Conservation (phyloP, 2,113 vertebrate species). For the Bufo gargarizans region DNA sequence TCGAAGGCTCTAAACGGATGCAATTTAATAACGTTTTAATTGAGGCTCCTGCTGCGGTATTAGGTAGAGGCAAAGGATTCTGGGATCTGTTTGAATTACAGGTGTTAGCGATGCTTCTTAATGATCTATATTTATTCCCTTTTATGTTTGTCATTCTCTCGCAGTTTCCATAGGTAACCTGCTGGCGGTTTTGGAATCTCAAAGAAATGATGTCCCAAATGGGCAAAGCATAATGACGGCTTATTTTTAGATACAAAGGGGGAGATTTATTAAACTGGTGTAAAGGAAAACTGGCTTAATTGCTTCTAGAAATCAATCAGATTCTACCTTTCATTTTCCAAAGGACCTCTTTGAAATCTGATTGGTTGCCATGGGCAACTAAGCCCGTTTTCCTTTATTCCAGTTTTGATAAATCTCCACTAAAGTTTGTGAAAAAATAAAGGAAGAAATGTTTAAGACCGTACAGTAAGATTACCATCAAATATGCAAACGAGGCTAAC, state of each 20-base stretch:
- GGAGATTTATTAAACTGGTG: too few species aligned
- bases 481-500: not conserved
- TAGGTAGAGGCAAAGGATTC: not conserved
- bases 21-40: slow-evolving; percentile 18
- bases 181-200: not conserved
- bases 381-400: too few species aligned
- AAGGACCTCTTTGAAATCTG: too few species aligned
- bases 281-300: too few species aligned
- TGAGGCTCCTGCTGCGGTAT: not conserved
- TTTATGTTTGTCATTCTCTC: not conserved
- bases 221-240: not conserved
- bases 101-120: slow-evolving; percentile 10
- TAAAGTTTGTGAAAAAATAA: not conserved
- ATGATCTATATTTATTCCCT: slow-evolving; percentile 32
- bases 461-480: not conserved
- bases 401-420: too few species aligned
- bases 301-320: too few species aligned
- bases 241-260: not conserved
- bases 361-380: too few species aligned
- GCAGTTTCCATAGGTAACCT: not conserved
- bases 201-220: not conserved
- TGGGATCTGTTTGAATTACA: not conserved
- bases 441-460: not conserved
- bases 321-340: too few species aligned
- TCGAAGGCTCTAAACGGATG: slow-evolving; percentile 1